Conservation (phyloP, 1,140 invertebrate species). For the Drosophila serrata region DNA sequence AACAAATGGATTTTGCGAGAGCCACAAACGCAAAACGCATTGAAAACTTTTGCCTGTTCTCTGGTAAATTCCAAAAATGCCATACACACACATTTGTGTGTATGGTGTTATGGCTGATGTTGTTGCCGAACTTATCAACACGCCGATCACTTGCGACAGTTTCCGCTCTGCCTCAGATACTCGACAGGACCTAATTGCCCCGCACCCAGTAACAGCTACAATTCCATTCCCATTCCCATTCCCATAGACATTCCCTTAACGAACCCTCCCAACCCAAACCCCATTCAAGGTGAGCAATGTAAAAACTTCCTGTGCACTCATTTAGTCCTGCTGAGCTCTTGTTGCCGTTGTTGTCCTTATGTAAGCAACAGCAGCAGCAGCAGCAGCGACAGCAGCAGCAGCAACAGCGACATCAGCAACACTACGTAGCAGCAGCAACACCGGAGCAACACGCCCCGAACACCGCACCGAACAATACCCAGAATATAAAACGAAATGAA, state of each 20-base stretch:
- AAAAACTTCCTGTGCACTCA: conserved; percentile 83
- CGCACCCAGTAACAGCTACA: conserved; percentile 57
- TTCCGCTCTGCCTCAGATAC: conserved; percentile 70
- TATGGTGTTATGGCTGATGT: conserved; percentile 33
- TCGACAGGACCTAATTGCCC: conserved; percentile 71
- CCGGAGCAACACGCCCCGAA: conserved; percentile 50
- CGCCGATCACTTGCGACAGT: conserved; percentile 81
- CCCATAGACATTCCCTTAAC: conserved; percentile 8
- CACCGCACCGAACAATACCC: conserved; percentile 52
- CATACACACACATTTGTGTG: conserved; percentile 22
- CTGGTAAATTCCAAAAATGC: conserved; percentile 47
- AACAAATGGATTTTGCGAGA: conserved; percentile 64
- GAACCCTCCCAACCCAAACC: conserved; percentile 28
- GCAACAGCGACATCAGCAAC: conserved; percentile 39
- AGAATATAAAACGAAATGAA: conserved; percentile 42
- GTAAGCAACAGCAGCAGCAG: conserved; percentile 55
- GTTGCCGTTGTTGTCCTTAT: conserved; percentile 54
- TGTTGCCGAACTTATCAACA: conserved; percentile 78
- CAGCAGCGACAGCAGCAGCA: conserved; percentile 22
- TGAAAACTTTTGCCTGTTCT: conserved; percentile 56
- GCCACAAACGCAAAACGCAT: conserved; percentile 50
- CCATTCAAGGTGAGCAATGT: conserved; percentile 76
- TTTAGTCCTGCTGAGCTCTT: conserved; percentile 63
- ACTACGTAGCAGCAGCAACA: conserved; percentile 35
- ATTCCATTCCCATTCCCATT: conserved; percentile 23